Evolutionary conservation across 2,113 vertebrate genomes (phyloP), one percentile per base, ranked within the genome.

Genomic region (Strix aluco): DNA sequence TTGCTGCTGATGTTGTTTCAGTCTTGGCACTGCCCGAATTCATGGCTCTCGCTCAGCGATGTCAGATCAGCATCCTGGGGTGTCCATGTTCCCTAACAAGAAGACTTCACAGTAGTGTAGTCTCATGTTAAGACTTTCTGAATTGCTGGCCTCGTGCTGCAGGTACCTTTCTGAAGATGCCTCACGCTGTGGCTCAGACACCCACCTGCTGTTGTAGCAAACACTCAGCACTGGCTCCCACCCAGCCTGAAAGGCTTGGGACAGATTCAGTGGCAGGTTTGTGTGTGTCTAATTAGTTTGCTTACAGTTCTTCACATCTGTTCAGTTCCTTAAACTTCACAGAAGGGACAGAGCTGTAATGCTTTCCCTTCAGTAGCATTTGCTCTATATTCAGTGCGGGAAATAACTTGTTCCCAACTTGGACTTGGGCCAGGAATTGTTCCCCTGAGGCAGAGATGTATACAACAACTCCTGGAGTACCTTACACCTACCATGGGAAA

Each of bases 401-500:
- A 97, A 96, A 86, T 90, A 94, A 96, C 95, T 97, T 97, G 96
- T 97, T 96, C 94, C 96, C 81, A 91, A 34, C 94, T 94, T 97
- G 97, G 77, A 58, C 86, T 82, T 5, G 13, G 49, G 91, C 95
- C 92, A 95, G 95, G 91, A 80, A 73, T 85, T 88, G 84, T 90
- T 97, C 92, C 94, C 92, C 74, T 14, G 91, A 92, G 97, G 94
- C 94, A 80, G 89, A 96, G 90, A 97, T 96, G 90, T 95, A 61
- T 93, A 96, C 94, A 97, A 83, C 95, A 88, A 14, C 95, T 96
- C 88, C 93, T 93, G 92, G 72, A 96, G 96, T 96, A 97, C 96
- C 96, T 96, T 97, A 91, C 96, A 96, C 96, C 96, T 96, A 95
- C 96, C 96, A 95, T 97, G 96, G 96, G 96, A 97, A 97, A 96